Base-by-base conservation (phyloP, 2,888 invertebrate genomes). In the Thyatira batis region DNA sequence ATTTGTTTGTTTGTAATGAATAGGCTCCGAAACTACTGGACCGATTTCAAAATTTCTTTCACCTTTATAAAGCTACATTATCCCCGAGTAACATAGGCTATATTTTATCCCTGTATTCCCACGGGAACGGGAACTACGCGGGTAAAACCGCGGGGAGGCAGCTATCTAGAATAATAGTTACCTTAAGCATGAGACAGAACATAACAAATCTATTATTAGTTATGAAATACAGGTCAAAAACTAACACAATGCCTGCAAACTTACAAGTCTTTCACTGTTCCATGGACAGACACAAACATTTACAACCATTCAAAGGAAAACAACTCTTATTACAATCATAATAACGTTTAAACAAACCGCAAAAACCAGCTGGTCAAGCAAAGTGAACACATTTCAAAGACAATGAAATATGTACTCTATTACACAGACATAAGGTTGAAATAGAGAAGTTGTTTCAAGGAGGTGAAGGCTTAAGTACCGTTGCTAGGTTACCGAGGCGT, bases 381-480 rank as follows among this genome's bases (percentile, higher is more conserved):
- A 23, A 10, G 46, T 17, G 11, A 27, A 48, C 13, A 27, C 8
- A 20, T 13, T 17, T 20, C 10, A 17, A 48, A 48, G 17, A 17
- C 48, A 48, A 27, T 27, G 50, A n/a, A 57, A 62, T 55, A 28
- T 62, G 27, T 39, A 44, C 51, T 57, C 45, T 62, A 62, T 30
- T 0, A n/a, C 1, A 3, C n/a, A 13, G 13, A 6, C 5, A 39
- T 39, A 39, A 6, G n/a, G 39, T 54, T 0, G 28, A 13, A 23
- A 33, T 49, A 53, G 45, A 53, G 49, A 48, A 20, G 33, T 49
- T 51, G 50, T 51, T 56, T 51, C 58, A 72, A 78, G 73, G 77
- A 76, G 77, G 71, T 78, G 79, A 77, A 82, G 81, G 78, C 75
- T 75, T 59, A 65, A 63, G 73, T 82, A 76, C 84, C 83, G 83